These are phyloP conservation scores for Meda fulgida DNA, from an alignment of 2,797 vertebrate species.

Conservation along the genomic window DNA sequence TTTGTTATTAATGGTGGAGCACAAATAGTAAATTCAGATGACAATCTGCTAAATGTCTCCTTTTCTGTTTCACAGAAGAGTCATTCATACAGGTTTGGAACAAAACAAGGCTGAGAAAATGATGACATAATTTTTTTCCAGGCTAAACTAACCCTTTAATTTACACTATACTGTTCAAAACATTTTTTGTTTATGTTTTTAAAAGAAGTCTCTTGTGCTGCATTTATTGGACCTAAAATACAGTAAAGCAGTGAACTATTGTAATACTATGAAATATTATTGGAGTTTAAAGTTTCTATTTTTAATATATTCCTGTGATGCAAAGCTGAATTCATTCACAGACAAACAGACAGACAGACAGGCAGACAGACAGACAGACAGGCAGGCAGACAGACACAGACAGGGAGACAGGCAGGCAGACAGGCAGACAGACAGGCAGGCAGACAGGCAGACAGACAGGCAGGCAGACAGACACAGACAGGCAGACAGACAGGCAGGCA, in stretches of 20 bases:
- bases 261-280: no score
- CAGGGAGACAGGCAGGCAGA: no score
- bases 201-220: neutral
- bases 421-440: no score
- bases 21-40: neutral
- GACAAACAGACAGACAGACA: no score
- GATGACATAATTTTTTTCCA: neutral
- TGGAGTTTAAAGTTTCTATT: no score
- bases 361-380: no score
- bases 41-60: neutral
- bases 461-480: no score
- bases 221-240: neutral
- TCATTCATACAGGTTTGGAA: neutral
- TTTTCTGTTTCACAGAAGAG: neutral
- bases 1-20: neutral
- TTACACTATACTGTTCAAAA: neutral
- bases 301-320: no score
- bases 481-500: no score
- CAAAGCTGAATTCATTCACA: no score
- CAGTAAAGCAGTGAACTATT: neutral
- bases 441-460: accelerated
- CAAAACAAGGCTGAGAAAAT: neutral
- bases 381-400: no score
- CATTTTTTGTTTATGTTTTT: neutral
- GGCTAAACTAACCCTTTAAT: neutral